A percentile compares a stretch with the other conserved stretches of the same genome.
These are phyloP conservation scores for Mycteria americana DNA, from an alignment of 2,797 vertebrate genomes.

Conservation along the genomic window DNA sequence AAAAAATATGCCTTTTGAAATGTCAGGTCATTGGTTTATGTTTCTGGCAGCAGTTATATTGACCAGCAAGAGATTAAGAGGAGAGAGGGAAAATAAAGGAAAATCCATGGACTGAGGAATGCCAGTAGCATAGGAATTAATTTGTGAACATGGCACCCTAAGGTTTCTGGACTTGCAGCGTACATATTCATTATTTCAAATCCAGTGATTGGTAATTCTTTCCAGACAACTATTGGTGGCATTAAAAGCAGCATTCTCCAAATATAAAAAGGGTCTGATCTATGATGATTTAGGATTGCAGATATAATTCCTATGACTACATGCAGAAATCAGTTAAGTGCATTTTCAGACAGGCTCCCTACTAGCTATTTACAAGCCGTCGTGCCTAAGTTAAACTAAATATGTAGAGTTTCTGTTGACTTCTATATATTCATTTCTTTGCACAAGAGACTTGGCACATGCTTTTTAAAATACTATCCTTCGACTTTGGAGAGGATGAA, in stretches of 20 bases:
- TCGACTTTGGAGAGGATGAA: not conserved
- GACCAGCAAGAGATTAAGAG: not conserved
- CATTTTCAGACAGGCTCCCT: not conserved
- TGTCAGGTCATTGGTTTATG: not conserved
- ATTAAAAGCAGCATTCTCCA: not conserved
- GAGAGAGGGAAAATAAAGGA: not conserved
- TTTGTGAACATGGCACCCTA: slow-evolving; percentile 8
- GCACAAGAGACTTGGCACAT: not conserved
- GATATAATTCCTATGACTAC: not conserved
- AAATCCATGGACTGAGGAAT: not conserved
- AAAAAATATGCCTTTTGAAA: not conserved
- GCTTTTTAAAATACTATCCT: not conserved
- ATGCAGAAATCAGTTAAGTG: not conserved
- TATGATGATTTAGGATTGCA: not conserved
- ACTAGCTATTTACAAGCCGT: not conserved
- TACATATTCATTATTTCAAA: not conserved
- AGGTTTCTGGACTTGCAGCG: not conserved
- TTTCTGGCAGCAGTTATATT: not conserved
- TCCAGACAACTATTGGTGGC: not conserved
- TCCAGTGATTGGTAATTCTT: not conserved
- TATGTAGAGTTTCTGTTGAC: not conserved
- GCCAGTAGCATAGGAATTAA: not conserved
- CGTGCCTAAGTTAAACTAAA: not conserved
- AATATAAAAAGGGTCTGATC: not conserved
- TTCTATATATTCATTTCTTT: not conserved